Evolutionary conservation across 2,113 vertebrate genomes (phyloP).

Genomic region (Penelope pileata): DNA sequence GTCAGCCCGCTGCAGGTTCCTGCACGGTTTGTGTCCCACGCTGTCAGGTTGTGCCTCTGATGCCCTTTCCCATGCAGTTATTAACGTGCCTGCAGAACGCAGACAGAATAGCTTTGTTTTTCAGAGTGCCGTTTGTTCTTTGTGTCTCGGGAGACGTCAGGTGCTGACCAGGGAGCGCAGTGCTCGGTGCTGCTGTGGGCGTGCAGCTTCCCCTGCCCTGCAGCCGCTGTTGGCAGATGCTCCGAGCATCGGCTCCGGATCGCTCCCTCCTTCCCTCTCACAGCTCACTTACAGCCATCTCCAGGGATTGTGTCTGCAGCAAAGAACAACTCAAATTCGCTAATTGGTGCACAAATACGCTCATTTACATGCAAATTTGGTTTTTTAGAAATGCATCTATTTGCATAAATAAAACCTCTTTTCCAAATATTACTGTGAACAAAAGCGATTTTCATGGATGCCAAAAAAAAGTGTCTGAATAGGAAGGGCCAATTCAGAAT

Average conservation of each 20-base stretch:
- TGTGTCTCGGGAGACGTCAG: background rate
- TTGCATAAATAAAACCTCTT: slow-evolving; percentile 62
- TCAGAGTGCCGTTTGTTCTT: background rate
- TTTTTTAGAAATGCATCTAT: slow-evolving; percentile 40
- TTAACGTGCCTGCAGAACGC: background rate
- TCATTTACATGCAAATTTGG: slow-evolving; percentile 62
- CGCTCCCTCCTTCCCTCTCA: background rate
- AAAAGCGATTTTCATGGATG: slow-evolving; percentile 16
- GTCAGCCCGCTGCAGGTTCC: background rate
- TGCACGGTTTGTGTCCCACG: background rate
- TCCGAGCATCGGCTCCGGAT: too few relatives aligned
- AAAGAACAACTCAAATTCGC: slow-evolving; percentile 15
- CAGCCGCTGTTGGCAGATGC: too few relatives aligned
- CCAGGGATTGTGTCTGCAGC: slow-evolving; percentile 43
- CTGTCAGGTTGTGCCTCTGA: background rate
- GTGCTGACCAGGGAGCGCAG: background rate
- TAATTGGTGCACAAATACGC: slow-evolving; percentile 42
- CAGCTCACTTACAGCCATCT: background rate
- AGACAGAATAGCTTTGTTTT: background rate
- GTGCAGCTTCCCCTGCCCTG: background rate
- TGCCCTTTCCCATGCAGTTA: background rate
- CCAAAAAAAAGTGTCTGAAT: slow-evolving; percentile 2
- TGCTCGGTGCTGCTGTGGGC: slow-evolving; percentile 1
- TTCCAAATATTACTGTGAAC: slow-evolving; percentile 43
- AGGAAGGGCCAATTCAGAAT: slow-evolving; percentile 41